These are phyloP conservation scores for Drosophila nigromelanica DNA, from an alignment of 1,140 invertebrate genomes.

Conservation along the genomic window DNA sequence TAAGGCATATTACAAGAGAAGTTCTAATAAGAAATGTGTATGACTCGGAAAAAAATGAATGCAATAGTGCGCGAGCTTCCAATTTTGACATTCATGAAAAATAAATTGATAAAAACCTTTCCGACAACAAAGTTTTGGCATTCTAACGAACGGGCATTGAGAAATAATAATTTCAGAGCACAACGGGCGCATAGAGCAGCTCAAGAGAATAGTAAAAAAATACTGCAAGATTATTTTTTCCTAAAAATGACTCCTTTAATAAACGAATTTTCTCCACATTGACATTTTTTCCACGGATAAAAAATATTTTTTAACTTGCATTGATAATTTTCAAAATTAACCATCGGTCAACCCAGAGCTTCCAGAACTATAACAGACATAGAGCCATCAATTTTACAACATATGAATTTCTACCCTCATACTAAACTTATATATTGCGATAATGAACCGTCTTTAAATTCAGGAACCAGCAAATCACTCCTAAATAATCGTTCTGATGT, in stretches of 20 bases:
- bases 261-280: background rate
- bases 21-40: slow-evolving; percentile 7
- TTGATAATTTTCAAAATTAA: too few species aligned
- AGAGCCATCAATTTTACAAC: too few species aligned
- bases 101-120: background rate
- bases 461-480: too few species aligned
- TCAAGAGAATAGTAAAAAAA: background rate
- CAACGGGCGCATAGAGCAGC: background rate
- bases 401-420: too few species aligned
- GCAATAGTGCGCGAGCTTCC: background rate
- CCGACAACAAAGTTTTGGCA: background rate
- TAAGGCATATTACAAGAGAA: background rate
- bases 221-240: background rate
- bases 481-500: too few species aligned
- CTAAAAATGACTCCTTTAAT: background rate
- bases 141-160: background rate
- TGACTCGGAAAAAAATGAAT: background rate
- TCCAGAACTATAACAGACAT: too few species aligned
- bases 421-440: too few species aligned
- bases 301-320: too few species aligned
- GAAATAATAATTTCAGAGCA: background rate
- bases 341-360: too few species aligned
- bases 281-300: background rate
- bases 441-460: too few species aligned
- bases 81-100: background rate